Evolutionary conservation across 92 coral and sea anemone species (phyloP), one percentile per base, ranked within the genome.

Genomic region (Palythoa caribaeorum): DNA sequence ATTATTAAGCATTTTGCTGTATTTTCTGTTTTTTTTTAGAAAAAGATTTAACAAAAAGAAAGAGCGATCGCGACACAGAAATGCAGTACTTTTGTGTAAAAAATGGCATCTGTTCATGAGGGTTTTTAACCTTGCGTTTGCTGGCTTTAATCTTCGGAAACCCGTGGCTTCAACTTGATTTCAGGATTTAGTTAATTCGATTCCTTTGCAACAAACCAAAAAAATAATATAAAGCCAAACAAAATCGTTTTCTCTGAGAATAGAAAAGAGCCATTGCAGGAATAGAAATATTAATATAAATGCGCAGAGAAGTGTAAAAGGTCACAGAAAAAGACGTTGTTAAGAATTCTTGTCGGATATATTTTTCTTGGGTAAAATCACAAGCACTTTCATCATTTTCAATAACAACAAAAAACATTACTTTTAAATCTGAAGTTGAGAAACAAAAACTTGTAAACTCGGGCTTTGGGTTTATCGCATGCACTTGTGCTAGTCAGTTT

Each of bases 331-430:
- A 4, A 44, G 7, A 44, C 50, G 50, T 44, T 44, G 3, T 44
- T 44, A 44, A 2, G 50, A 44, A 44, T 44, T 44, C 50, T 5
- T 44, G 6, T 2, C 0, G 6, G 50, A 5, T 44, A 44, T 28
- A 8, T 44, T 44, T 44, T 44, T 44, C 7, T 44, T 44, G 50
- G 50, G 2, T 44, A 44, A 44, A 44, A 44, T 44, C 50, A 44
- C 4, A 44, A 44, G 50, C 7, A 44, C 17, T 59, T 59, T 17
- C 28, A 0, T 78, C 71, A 35, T 14, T 38, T 78, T 57, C 28
- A 55, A 14, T 35, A 78, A 57, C 47, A 54, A 78, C 16, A 78
- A 78, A 59, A 76, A 44, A 73, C 80, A 76, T 51, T 76, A 38
- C 80, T 70, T 70, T 36, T 51, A 51, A 28, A 76, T 21, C 15